Conservation (phyloP, 92 coral and sea anemone species). For the Pocillopora grandis region DNA sequence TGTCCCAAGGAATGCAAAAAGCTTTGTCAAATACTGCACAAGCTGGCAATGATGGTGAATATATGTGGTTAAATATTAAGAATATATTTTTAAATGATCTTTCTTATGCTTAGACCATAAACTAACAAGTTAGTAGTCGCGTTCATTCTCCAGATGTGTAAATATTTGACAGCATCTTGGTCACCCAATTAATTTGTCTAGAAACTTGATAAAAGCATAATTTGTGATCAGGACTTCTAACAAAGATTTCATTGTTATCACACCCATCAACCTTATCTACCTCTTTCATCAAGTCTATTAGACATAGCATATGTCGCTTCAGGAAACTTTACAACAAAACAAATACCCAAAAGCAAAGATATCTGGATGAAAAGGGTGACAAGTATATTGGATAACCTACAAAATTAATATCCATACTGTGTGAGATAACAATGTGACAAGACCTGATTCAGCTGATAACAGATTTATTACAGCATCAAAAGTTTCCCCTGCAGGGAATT, state of each 20-base stretch:
- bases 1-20: background rate
- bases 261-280: background rate
- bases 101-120: too few relatives aligned
- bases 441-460: constrained; percentile 19
- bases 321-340: background rate
- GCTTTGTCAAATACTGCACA: too few relatives aligned
- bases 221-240: background rate
- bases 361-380: background rate
- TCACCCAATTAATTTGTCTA: background rate
- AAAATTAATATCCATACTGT: background rate
- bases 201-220: background rate
- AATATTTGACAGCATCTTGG: background rate
- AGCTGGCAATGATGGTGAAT: too few relatives aligned
- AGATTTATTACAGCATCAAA: background rate
- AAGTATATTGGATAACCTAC: background rate
- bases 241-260: background rate
- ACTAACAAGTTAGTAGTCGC: background rate
- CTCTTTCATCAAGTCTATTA: background rate
- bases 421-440: background rate
- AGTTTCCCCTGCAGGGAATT: background rate
- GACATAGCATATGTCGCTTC: background rate
- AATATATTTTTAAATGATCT: too few relatives aligned
- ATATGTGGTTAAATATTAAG: too few relatives aligned
- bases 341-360: background rate
- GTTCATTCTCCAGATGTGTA: background rate